Evolutionary conservation across 2,888 invertebrate genomes (phyloP).

Genomic region (Eucera pruinosa): DNA sequence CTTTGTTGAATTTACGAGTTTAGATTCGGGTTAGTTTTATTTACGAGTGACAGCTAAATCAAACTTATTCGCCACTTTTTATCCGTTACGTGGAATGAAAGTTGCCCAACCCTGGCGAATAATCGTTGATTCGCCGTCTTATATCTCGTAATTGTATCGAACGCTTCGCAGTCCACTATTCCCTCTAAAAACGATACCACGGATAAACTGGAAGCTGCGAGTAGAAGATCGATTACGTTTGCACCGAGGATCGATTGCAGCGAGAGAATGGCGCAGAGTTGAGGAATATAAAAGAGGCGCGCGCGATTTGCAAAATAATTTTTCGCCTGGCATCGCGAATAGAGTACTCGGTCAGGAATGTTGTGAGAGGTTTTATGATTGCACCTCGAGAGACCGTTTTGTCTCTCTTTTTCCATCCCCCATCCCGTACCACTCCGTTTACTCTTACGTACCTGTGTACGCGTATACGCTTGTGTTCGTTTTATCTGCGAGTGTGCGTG

Average conservation of each 20-base stretch:
- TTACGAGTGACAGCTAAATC: too few species aligned
- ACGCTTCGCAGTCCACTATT: too few species aligned
- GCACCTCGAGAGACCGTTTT: constrained; percentile 7
- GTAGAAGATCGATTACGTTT: constrained; percentile 10
- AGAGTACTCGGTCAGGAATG: constrained; percentile 65
- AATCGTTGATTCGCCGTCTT: too few species aligned
- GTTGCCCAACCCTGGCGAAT: too few species aligned
- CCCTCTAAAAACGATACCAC: too few species aligned
- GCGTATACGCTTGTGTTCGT: neutral
- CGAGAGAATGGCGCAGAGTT: neutral
- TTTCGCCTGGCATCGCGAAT: constrained; percentile 53
- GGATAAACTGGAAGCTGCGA: neutral
- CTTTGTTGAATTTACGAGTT: too few species aligned
- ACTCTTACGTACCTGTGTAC: neutral
- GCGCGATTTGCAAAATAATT: constrained; percentile 56
- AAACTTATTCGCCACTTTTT: too few species aligned
- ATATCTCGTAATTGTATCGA: too few species aligned
- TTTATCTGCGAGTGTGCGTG: too few species aligned
- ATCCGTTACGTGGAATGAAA: too few species aligned
- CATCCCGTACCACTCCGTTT: neutral
- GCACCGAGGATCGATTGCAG: constrained; percentile 11
- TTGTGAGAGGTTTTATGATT: constrained; percentile 70
- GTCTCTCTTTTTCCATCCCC: constrained; percentile 27
- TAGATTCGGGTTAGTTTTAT: too few species aligned
- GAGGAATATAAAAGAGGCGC: neutral